A percentile compares a stretch with the other conserved stretches of the same genome.
These are phyloP conservation scores for Nematolebias whitei DNA, from an alignment of 2,113 vertebrate species.

Conservation along the genomic window DNA sequence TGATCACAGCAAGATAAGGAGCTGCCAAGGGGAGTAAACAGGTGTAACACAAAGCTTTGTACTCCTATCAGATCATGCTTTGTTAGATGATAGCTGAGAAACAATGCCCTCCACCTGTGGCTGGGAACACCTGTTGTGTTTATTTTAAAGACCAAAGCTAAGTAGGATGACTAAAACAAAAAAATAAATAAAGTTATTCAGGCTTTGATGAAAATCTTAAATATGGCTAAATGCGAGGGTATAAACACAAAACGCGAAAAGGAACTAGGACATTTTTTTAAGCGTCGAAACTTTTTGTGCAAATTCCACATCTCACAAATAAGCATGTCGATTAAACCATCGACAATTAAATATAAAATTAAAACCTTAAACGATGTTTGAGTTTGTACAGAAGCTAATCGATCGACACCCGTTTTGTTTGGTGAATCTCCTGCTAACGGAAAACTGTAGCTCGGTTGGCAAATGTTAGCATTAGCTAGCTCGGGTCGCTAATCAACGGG, in stretches of 20 bases:
- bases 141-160: not conserved
- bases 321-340: no score
- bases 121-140: constrained; percentile 23
- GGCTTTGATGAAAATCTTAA: no score
- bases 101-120: constrained; percentile 23
- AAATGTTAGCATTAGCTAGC: constrained; percentile 47
- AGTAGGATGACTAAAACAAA: not conserved
- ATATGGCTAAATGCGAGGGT: no score
- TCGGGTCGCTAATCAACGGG: not conserved
- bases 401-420: not conserved
- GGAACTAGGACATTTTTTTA: no score
- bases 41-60: constrained; percentile 21
- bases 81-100: no score
- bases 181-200: no score
- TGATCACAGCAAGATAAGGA: constrained; percentile 18
- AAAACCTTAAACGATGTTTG: not conserved
- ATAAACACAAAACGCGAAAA: not conserved
- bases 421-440: not conserved
- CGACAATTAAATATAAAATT: no score
- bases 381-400: not conserved
- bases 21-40: not conserved
- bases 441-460: constrained; percentile 4
- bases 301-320: no score
- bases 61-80: constrained; percentile 52
- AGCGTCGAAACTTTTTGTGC: no score